These are phyloP conservation scores for Acanthopagrus latus DNA, from an alignment of 2,797 vertebrate species.

Conservation along the genomic window DNA sequence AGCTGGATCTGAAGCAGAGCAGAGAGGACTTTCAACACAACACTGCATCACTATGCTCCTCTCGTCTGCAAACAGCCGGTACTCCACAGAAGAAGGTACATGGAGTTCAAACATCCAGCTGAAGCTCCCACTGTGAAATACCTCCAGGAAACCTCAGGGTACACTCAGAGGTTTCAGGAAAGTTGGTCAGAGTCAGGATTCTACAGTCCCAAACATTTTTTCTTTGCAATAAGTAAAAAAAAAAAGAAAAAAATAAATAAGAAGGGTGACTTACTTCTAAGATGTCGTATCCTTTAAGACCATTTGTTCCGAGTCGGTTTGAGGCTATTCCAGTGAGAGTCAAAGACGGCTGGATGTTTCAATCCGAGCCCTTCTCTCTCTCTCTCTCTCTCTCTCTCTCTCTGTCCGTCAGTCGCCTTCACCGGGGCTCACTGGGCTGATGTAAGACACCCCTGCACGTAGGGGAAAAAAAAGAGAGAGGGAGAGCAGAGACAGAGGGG, in stretches of 20 bases:
- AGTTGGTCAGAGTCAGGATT: not conserved
- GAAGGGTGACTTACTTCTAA: conserved; percentile 66
- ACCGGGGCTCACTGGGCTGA: conserved; percentile 87
- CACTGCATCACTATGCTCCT: conserved; percentile 55
- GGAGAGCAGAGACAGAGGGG: conserved; percentile 33
- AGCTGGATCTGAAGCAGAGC: conserved; percentile 62
- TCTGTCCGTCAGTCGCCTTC: conserved; percentile 64
- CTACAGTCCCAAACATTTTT: not conserved
- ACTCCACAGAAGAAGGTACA: conserved; percentile 61
- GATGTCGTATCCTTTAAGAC: conserved; percentile 71
- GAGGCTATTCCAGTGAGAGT: conserved; percentile 71
- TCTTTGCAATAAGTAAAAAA: not conserved
- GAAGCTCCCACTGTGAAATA: not conserved
- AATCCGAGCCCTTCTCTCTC: conserved; percentile 54
- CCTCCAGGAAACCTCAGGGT: not conserved
- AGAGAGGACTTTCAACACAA: conserved; percentile 45
- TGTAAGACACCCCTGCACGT: conserved; percentile 93
- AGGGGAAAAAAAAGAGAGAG: conserved; percentile 63
- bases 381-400: conserved; percentile 46
- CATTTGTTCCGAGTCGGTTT: conserved; percentile 75
- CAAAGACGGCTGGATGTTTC: conserved; percentile 50
- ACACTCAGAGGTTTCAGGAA: conserved; percentile 8
- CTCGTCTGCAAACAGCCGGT: conserved; percentile 79
- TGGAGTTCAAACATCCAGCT: conserved; percentile 25
- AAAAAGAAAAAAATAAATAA: no score